Conservation (phyloP, 2,888 invertebrate genomes). For the Torymus aiolomorphi region DNA sequence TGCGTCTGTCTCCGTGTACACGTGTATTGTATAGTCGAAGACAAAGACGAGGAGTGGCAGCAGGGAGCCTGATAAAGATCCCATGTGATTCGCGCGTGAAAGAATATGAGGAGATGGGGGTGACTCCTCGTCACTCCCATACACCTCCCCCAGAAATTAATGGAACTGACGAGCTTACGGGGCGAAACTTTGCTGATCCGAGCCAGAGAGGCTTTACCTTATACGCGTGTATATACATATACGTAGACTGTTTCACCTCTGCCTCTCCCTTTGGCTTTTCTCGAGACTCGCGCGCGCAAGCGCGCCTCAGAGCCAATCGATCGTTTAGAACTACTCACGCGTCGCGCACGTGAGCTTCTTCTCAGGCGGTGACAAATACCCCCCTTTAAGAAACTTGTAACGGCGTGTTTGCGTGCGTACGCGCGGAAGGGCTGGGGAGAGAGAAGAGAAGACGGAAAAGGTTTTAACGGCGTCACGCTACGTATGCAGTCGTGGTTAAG, state of each 20-base stretch:
- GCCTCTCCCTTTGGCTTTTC: too few relatives aligned
- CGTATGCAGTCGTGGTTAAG: too few relatives aligned
- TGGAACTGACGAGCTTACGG: slow-evolving; percentile 58
- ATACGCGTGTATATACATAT: too few relatives aligned
- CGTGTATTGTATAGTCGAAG: background rate
- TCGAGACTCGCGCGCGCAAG: background rate
- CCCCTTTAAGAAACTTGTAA: slow-evolving; percentile 17
- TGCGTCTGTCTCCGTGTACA: too few relatives aligned
- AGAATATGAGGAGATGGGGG: background rate
- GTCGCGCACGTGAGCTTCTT: background rate
- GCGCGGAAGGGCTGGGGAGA: background rate
- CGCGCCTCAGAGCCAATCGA: slow-evolving; percentile 30
- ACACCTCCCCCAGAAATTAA: slow-evolving; percentile 56
- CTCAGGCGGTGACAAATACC: background rate
- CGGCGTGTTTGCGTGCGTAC: slow-evolving; percentile 22
- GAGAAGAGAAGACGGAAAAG: background rate
- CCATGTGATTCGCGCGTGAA: background rate
- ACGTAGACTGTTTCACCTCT: too few relatives aligned
- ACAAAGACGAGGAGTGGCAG: slow-evolving; percentile 23
- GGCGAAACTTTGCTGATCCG: slow-evolving; percentile 17
- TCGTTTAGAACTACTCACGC: slow-evolving; percentile 8
- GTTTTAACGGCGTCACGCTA: too few relatives aligned
- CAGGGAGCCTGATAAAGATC: slow-evolving; percentile 24
- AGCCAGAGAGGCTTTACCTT: background rate
- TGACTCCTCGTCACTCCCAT: background rate